Evolutionary conservation across 2,113 vertebrate genomes (phyloP).

Genomic region (Colaptes auratus): DNA sequence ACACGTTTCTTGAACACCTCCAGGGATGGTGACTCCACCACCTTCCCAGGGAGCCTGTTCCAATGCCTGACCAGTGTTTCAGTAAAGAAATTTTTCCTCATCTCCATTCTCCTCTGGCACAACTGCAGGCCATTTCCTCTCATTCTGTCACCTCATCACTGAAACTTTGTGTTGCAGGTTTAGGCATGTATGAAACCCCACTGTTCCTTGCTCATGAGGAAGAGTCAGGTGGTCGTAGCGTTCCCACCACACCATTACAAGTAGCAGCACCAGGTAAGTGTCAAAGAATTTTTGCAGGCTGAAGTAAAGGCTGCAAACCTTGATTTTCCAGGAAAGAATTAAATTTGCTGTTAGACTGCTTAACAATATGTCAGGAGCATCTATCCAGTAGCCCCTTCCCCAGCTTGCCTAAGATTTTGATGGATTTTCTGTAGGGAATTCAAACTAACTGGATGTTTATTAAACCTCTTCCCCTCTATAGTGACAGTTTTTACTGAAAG

Average conservation of each 20-base stretch:
- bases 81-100: too few species aligned
- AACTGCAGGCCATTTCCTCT: too few species aligned
- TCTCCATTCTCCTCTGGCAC: too few species aligned
- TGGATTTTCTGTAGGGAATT: background rate
- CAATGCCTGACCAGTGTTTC: too few species aligned
- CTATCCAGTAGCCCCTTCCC: background rate
- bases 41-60: too few species aligned
- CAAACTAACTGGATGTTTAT: background rate
- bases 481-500: constrained; percentile 87
- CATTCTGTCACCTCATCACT: background rate
- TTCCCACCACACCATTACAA: constrained; percentile 91
- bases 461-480: constrained; percentile 27
- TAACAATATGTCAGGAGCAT: background rate
- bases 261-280: constrained; percentile 85
- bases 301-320: background rate
- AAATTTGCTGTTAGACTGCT: rapidly evolving
- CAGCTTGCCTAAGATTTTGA: rapidly evolving
- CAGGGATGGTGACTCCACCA: too few species aligned
- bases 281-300: background rate
- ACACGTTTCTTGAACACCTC: too few species aligned
- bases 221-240: constrained; percentile 89
- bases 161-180: constrained; percentile 75
- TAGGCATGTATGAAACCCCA: constrained; percentile 93
- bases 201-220: constrained; percentile 91
- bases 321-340: background rate